Evolutionary conservation across 2,113 vertebrate genomes (phyloP).

Genomic region (Circaetus cinerascens): DNA sequence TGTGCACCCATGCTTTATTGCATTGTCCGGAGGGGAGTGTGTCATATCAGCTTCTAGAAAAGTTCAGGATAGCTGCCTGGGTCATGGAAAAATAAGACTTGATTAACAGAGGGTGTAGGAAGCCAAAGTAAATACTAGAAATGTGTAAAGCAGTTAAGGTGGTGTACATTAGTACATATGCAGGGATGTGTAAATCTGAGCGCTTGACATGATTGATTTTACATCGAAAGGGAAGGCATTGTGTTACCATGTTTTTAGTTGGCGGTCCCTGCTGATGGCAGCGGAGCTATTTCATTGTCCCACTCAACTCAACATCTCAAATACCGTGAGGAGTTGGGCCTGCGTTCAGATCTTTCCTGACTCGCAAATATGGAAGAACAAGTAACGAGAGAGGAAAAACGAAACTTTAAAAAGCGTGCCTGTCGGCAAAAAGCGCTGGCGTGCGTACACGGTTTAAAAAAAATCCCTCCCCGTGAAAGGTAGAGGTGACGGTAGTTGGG

Average conservation of each 20-base stretch:
- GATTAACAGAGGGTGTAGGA: not conserved
- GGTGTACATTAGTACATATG: not conserved
- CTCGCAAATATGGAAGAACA: not conserved
- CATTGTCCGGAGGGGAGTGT: not conserved
- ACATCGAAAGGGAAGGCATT: not conserved
- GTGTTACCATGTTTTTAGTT: not conserved
- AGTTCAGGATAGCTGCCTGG: not conserved
- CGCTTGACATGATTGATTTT: not conserved
- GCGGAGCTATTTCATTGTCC: not conserved
- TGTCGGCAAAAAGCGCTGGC: not conserved
- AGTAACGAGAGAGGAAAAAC: not conserved
- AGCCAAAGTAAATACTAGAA: slow-evolving; percentile 17
- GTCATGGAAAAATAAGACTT: not conserved
- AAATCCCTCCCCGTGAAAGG: not conserved
- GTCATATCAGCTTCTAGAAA: not conserved
- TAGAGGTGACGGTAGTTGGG: not conserved
- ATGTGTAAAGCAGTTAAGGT: not conserved
- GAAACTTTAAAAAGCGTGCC: not conserved
- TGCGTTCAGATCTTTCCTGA: not conserved
- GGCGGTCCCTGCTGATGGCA: not conserved
- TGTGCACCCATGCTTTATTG: not conserved
- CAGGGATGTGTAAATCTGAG: not conserved
- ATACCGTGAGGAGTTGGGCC: not conserved
- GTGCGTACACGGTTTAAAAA: not conserved
- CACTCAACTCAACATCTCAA: not conserved